These are phyloP conservation scores for Andrena bicolor DNA, from an alignment of 2,888 invertebrate genomes.

Conservation along the genomic window DNA sequence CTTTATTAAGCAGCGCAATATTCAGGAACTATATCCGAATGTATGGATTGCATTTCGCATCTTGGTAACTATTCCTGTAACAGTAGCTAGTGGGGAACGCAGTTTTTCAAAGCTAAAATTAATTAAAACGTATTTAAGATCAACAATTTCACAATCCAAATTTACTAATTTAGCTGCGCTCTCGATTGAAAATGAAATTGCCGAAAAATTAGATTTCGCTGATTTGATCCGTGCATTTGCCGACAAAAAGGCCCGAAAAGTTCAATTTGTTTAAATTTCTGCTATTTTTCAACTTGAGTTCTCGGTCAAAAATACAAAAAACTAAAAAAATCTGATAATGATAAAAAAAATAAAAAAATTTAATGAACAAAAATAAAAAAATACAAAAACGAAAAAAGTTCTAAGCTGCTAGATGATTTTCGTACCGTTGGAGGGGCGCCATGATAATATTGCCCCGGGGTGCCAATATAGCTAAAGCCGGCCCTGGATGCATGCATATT, in stretches of 20 bases:
- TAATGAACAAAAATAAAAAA: neutral
- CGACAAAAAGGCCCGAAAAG: neutral
- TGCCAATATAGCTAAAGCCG: neutral
- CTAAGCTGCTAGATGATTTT: neutral
- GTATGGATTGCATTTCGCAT: neutral
- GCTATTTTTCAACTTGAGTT: neutral
- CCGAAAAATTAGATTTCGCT: neutral
- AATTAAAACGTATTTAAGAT: conserved; percentile 7
- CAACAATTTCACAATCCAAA: neutral
- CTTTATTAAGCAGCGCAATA: neutral
- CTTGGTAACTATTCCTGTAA: neutral
- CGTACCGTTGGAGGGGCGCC: neutral
- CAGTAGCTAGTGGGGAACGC: conserved; percentile 1
- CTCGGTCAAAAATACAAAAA: too few relatives aligned
- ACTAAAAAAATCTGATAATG: too few relatives aligned
- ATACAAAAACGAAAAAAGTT: too few relatives aligned
- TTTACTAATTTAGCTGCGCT: neutral
- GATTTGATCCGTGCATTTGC: neutral
- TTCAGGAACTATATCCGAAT: neutral
- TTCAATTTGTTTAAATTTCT: neutral
- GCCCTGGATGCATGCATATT: too few relatives aligned
- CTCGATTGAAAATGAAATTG: conserved; percentile 7
- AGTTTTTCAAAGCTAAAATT: neutral
- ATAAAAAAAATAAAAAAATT: neutral
- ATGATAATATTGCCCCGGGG: neutral